These are phyloP conservation scores for Parambassis ranga DNA, from an alignment of 2,797 vertebrate genomes.

Conservation along the genomic window DNA sequence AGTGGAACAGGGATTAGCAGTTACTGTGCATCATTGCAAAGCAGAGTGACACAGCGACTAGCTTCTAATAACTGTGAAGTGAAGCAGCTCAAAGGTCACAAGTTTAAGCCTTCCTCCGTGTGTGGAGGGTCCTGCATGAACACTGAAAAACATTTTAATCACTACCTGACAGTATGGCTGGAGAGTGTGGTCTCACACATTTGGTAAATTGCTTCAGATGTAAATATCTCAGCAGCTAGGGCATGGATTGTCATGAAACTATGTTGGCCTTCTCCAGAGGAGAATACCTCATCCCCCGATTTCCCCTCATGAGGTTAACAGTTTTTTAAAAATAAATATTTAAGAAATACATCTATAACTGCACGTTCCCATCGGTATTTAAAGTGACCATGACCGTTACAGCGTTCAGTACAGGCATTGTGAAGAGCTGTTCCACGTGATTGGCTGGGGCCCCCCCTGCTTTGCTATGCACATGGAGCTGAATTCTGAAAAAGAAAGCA, in stretches of 20 bases:
- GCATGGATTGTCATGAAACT: not conserved
- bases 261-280: no score
- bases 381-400: not conserved
- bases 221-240: not conserved
- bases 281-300: no score
- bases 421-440: conserved; percentile 29
- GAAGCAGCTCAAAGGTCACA: conserved; percentile 19
- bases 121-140: not conserved
- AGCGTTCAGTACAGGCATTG: conserved; percentile 1
- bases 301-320: not conserved
- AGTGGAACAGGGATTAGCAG: conserved; percentile 18
- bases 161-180: not conserved
- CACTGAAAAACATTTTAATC: not conserved
- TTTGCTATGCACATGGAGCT: conserved; percentile 35
- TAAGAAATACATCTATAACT: no score
- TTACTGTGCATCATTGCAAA: conserved; percentile 2
- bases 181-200: not conserved
- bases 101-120: conserved; percentile 11
- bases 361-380: not conserved
- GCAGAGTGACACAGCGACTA: conserved; percentile 7
- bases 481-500: conserved; percentile 53
- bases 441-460: conserved; percentile 14
- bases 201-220: no score
- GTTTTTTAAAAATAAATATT: no score
- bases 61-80: conserved; percentile 2